phyloP scores from a whole-genome alignment of 2,797 vertebrate species.

The Rhinogobio ventralis region DNA sequence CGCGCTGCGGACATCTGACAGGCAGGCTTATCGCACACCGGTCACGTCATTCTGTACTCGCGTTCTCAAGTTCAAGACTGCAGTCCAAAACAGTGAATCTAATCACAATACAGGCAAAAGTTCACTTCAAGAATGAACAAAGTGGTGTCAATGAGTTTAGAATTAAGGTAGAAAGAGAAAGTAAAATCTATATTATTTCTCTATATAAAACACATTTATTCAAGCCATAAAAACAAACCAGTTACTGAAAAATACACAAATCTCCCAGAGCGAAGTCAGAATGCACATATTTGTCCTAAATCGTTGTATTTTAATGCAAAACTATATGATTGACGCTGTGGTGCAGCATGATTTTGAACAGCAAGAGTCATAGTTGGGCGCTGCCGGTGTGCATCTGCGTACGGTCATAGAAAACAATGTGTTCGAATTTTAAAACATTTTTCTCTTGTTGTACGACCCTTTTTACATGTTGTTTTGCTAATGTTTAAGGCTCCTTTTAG shows the following conservation, averaged over 20 bases:
- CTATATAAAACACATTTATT: not conserved
- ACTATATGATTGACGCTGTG: not conserved
- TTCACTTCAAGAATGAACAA: not conserved
- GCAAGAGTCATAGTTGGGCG: not conserved
- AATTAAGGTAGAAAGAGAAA: not conserved
- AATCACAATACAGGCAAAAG: not conserved
- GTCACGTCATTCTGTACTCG: constrained; percentile 10
- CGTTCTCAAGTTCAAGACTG: not conserved
- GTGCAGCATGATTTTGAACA: not conserved
- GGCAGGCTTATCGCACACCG: constrained; percentile 14
- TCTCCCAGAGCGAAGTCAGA: not conserved
- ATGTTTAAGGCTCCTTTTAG: not conserved
- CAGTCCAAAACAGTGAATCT: not conserved
- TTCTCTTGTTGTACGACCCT: not conserved
- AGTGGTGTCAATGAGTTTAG: not conserved
- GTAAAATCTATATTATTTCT: not conserved
- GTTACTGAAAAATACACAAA: not conserved
- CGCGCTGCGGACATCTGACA: not conserved
- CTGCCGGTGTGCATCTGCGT: not conserved
- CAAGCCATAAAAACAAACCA: not conserved
- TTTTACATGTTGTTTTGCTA: not conserved
- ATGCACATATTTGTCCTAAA: not conserved
- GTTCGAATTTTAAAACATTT: not conserved
- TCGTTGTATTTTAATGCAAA: not conserved
- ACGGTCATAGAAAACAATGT: not conserved